Evolutionary conservation across 1,140 invertebrate genomes (phyloP), one percentile per base, ranked within the genome.

Genomic region (Meloidogyne exigua): DNA sequence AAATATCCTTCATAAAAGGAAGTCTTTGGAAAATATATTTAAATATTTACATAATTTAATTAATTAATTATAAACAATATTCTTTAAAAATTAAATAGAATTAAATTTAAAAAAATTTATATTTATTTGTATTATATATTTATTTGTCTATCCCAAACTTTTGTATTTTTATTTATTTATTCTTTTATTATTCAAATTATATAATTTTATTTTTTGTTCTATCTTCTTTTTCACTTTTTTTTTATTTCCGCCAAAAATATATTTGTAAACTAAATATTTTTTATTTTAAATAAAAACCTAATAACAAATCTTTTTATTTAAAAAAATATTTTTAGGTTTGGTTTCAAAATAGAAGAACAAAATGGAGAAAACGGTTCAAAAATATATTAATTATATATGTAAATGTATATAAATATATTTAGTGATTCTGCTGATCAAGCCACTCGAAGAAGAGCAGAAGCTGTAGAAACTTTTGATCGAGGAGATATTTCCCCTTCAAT

Each of bases 311-410:
- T 7, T n/a, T n/a, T 57, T 57, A 57, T n/a, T n/a, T n/a, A 57
- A 57, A 57, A n/a, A 15, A 44, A 44, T 15, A 15, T 21, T 85
- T 85, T 57, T 74, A 99, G 96, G 96, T 99, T 62, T 99, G 96
- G 96, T 99, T 99, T 90, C 96, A 99, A 90, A 99, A 99, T 89
- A 91, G 96, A 88, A 91, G 96, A 87, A 99, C 96, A 83, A 99
- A 99, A 91, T 98, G 96, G 96, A 91, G 96, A 85, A 99, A 99
- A 91, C 11, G 72, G 72, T 73, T 57, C 28, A n/a, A 25, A 44
- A 44, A 15, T 7, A 15, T n/a, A n/a, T n/a, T n/a, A n/a, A n/a
- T n/a, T n/a, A n/a, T n/a, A n/a, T n/a, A n/a, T n/a, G n/a, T n/a
- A n/a, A n/a, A n/a, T n/a, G n/a, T 9, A 12, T 62, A n/a, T 25